Base-by-base conservation (phyloP, 2,888 invertebrate species). In the Rhimphoctona megacephalus region DNA sequence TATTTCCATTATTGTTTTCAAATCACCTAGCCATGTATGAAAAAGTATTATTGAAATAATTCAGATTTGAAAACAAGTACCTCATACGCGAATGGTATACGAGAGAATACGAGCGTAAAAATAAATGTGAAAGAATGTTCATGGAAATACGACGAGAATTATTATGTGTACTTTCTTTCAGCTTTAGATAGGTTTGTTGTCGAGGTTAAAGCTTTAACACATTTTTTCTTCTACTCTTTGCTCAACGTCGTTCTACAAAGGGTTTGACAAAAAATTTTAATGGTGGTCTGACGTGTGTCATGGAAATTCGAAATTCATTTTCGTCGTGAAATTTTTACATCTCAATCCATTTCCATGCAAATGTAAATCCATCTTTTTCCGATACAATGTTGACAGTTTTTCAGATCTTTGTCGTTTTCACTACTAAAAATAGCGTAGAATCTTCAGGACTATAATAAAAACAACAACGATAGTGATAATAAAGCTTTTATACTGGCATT, bases 291-390 rank as follows among this genome's bases (percentile, higher is more conserved):
- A 74, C 74, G 43, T 5, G 67, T 39, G 72, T 52, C 36, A 57
- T 46, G 14, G 43, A 67, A 73, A 74, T 81, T 36, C 66, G 39
- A 14, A 52, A 73, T 74, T 67, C 67, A 22, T 49, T 74, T 67
- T 67, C 43, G 22, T 22, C 54, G n/a, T 36, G 17, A 25, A 33
- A 46, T 76, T 74, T 57, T 17, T 57, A 46, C 67, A 8, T 22
- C 22, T 43, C 36, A 46, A 36, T 30, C 19, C 9, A 64, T 73
- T 81, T 81, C 67, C 22, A 66, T 57, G 25, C 39, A 22, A 57
- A 36, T 74, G 5, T 57, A 39, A 33, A 73, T 25, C 5, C 25
- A 22, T 36, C 30, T 30, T 33, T 33, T 19, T 14, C 43, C 17
- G 17, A 46, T 30, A 49, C 14, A 57, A 25, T 11, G 9, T 30